phyloP scores from a whole-genome alignment of 2,888 invertebrate genomes.

The Agriopis leucophaearia region DNA sequence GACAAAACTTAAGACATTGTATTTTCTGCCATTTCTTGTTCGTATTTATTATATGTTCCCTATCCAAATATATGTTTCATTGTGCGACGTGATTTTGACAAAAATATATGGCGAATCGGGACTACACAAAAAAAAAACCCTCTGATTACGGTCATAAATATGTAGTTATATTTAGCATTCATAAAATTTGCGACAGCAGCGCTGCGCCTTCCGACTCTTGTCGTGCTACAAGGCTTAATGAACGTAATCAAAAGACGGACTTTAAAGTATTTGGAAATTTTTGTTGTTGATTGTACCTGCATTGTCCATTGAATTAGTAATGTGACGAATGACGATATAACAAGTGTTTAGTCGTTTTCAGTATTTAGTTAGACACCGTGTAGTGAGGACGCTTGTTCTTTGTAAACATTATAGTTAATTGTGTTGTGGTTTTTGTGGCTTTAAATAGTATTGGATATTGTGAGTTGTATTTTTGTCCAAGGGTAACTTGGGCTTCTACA shows the following conservation, averaged over 20 bases:
- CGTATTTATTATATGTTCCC: too few species aligned
- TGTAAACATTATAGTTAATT: background rate
- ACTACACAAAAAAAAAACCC: too few species aligned
- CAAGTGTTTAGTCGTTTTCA: background rate
- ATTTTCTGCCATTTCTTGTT: too few species aligned
- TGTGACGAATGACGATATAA: background rate
- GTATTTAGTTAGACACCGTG: background rate
- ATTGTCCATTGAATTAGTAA: conserved; percentile 9
- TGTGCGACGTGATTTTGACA: too few species aligned
- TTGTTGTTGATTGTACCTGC: conserved; percentile 7
- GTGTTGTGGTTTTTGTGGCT: conserved; percentile 11
- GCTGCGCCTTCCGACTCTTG: too few species aligned
- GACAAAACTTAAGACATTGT: background rate
- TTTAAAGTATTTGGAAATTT: background rate
- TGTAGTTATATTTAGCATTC: too few species aligned
- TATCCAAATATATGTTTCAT: too few species aligned
- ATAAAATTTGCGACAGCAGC: too few species aligned
- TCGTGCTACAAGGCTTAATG: too few species aligned
- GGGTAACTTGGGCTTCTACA: too few species aligned
- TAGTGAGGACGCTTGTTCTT: background rate
- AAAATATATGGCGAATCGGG: too few species aligned
- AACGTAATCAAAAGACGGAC: background rate
- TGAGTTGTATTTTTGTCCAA: background rate
- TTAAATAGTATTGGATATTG: conserved; percentile 2
- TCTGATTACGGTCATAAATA: too few species aligned